Conservation (phyloP, 2,888 invertebrate genomes). For the Onthophagus sagittarius region DNA sequence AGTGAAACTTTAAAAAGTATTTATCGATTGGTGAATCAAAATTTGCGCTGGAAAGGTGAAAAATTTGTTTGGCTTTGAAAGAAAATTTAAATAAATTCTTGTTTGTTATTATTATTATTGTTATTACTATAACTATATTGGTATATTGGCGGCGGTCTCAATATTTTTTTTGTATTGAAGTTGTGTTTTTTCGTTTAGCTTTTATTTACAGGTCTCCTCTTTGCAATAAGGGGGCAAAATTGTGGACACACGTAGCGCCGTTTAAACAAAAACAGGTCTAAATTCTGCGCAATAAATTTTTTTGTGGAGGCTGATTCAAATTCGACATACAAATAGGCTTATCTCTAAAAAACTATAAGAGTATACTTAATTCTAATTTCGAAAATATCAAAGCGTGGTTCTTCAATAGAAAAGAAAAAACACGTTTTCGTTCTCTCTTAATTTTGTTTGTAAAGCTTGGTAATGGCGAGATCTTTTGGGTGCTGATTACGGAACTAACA, state of each 20-base stretch:
- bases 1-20: background rate
- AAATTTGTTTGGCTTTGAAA: conserved; percentile 32
- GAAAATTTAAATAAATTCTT: conserved; percentile 21
- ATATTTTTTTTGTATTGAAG: conserved; percentile 41
- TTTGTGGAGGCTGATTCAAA: too few species aligned
- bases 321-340: too few species aligned
- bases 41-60: conserved; percentile 31
- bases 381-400: too few species aligned
- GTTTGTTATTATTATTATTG: too few species aligned
- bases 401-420: too few species aligned
- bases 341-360: too few species aligned
- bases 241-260: conserved; percentile 47
- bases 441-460: too few species aligned
- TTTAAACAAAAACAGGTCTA: conserved; percentile 12
- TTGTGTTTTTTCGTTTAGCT: conserved; percentile 29
- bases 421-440: too few species aligned
- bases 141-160: conserved; percentile 26
- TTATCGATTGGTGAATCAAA: conserved; percentile 31
- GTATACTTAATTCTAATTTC: too few species aligned
- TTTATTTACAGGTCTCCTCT: conserved; percentile 83
- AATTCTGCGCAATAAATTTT: conserved; percentile 21
- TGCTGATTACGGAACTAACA: too few species aligned
- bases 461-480: too few species aligned
- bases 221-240: conserved; percentile 74
- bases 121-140: too few species aligned